These are phyloP conservation scores for Calliopsis andreniformis DNA, from an alignment of 1,140 invertebrate genomes.

Conservation along the genomic window DNA sequence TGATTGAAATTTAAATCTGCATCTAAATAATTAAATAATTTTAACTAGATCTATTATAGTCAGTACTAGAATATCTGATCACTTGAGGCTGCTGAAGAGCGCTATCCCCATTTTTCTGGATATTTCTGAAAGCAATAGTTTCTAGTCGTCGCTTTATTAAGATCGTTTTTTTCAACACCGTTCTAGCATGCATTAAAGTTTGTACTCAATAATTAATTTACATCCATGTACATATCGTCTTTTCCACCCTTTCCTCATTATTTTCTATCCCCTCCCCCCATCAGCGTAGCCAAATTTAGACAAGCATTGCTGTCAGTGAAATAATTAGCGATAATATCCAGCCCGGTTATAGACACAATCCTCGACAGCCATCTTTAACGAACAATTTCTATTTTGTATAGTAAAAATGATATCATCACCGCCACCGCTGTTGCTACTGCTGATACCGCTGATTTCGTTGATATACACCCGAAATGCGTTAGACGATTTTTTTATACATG, in stretches of 20 bases:
- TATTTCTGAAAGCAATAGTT: too few species aligned
- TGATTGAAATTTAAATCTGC: too few species aligned
- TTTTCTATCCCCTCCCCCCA: not conserved
- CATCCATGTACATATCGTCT: too few species aligned
- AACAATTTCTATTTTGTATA: slow-evolving; percentile 9
- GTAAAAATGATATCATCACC: not conserved
- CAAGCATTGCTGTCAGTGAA: slow-evolving; percentile 3
- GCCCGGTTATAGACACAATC: not conserved
- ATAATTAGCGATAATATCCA: slow-evolving; percentile 16
- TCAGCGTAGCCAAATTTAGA: not conserved
- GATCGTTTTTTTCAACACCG: too few species aligned
- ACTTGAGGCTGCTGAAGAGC: too few species aligned
- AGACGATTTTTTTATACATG: slow-evolving; percentile 30
- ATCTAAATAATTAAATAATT: too few species aligned
- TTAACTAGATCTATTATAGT: too few species aligned
- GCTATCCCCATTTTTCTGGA: too few species aligned
- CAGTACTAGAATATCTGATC: too few species aligned
- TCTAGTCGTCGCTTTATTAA: too few species aligned
- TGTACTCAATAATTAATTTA: too few species aligned
- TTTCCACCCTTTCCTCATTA: not conserved
- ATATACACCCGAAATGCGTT: slow-evolving; percentile 23
- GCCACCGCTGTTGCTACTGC: not conserved
- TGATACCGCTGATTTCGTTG: slow-evolving; percentile 17
- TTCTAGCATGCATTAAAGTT: too few species aligned
- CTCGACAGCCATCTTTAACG: not conserved